These are phyloP conservation scores for Autographa pulchrina DNA, from an alignment of 2,888 invertebrate species.

Conservation along the genomic window DNA sequence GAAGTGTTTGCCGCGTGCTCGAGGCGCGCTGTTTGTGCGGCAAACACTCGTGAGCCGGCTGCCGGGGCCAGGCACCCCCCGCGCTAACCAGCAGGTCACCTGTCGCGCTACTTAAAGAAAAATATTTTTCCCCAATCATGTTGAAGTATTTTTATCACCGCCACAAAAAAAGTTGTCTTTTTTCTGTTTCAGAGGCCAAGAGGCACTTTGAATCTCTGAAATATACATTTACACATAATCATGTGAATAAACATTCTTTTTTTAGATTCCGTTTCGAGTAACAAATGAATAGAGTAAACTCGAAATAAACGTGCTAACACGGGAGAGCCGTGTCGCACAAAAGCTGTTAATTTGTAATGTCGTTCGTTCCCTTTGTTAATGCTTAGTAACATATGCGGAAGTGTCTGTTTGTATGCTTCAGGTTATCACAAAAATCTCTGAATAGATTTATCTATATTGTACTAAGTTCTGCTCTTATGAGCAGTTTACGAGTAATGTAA, in stretches of 20 bases:
- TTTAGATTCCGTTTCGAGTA: conserved; percentile 2
- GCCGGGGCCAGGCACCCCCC: conserved; percentile 20
- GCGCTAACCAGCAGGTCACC: conserved; percentile 51
- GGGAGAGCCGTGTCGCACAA: neutral
- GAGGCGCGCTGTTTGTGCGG: conserved; percentile 78
- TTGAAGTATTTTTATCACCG: conserved; percentile 13
- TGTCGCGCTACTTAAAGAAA: conserved; percentile 56
- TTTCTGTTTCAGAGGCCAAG: no score
- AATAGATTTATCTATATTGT: neutral
- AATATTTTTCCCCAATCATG: conserved; percentile 34
- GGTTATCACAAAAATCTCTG: neutral
- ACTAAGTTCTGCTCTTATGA: neutral
- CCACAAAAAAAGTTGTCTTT: neutral
- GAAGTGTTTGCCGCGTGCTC: conserved; percentile 81
- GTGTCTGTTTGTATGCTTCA: neutral
- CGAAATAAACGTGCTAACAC: conserved; percentile 28
- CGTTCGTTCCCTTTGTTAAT: conserved; percentile 8
- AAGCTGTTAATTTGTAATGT: conserved; percentile 21
- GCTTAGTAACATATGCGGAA: conserved; percentile 1
- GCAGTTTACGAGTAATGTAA: neutral
- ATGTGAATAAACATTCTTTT: neutral
- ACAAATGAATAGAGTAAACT: conserved; percentile 16
- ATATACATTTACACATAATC: neutral
- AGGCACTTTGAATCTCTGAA: neutral
- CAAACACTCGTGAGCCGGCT: conserved; percentile 71